Evolutionary conservation across 1,140 invertebrate genomes (phyloP).

Genomic region (Dinoponera quadriceps): DNA sequence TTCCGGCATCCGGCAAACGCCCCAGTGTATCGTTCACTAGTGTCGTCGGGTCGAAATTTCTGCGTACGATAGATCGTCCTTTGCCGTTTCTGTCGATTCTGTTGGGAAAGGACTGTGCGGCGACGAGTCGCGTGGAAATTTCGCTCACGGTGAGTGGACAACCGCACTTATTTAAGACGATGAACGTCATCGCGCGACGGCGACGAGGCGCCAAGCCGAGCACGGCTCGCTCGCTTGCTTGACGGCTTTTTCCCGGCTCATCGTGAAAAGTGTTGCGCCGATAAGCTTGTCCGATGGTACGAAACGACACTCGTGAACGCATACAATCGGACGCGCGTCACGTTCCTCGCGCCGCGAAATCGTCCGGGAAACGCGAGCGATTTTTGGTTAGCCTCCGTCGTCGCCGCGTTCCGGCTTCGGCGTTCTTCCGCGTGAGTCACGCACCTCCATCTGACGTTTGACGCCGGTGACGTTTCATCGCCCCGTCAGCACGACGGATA

Average conservation of each 20-base stretch:
- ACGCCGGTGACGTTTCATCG: conserved; percentile 10
- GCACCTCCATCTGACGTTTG: conserved; percentile 9
- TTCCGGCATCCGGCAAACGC: conserved; percentile 81
- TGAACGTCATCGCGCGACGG: background rate
- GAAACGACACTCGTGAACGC: background rate
- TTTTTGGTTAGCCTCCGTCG: conserved; percentile 14
- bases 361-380: background rate
- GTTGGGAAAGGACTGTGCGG: conserved; percentile 4
- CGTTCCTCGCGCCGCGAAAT: background rate
- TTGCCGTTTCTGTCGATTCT: conserved; percentile 38
- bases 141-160: conserved; percentile 58
- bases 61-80: conserved; percentile 19
- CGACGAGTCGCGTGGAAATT: background rate
- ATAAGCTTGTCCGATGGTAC: background rate
- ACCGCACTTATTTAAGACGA: background rate
- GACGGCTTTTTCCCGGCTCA: background rate
- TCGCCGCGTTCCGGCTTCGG: background rate
- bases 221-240: background rate
- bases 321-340: background rate
- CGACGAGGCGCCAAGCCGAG: too few relatives aligned
- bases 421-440: conserved; percentile 32
- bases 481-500: too few relatives aligned
- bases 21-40: conserved; percentile 63
- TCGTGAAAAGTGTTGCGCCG: background rate
- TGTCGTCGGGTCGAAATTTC: conserved; percentile 40